Percentiles rank a stretch among this genome's conserved stretches.
These are phyloP conservation scores for Tetraodon nigroviridis DNA, from an alignment of 2,113 vertebrate genomes.

Conservation along the genomic window DNA sequence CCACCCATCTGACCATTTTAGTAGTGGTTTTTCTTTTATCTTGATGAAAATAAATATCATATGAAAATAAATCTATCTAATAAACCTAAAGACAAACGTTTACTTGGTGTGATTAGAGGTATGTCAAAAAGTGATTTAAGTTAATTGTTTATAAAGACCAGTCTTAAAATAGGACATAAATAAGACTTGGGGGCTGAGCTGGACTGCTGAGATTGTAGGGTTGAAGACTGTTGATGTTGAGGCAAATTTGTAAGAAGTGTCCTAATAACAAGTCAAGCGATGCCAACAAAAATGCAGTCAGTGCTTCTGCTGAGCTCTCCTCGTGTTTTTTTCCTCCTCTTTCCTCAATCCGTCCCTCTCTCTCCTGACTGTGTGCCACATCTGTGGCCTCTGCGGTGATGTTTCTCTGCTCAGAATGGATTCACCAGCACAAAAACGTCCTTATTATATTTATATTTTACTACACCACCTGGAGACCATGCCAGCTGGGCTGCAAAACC, in stretches of 20 bases:
- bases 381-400: slow-evolving; percentile 80
- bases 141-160: slow-evolving; percentile 1
- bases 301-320: slow-evolving; percentile 42
- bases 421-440: slow-evolving; percentile 82
- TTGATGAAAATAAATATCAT: too few relatives aligned
- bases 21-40: too few relatives aligned
- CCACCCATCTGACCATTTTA: too few relatives aligned
- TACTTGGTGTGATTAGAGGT: too few relatives aligned
- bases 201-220: slow-evolving; percentile 22
- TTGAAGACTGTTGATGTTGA: slow-evolving; percentile 31
- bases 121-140: background rate
- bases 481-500: slow-evolving; percentile 73
- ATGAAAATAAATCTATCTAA: too few relatives aligned
- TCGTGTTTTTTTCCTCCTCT: slow-evolving; percentile 52
- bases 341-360: slow-evolving; percentile 35
- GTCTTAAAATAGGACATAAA: slow-evolving; percentile 25
- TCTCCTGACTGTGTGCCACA: slow-evolving; percentile 74
- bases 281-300: slow-evolving; percentile 59
- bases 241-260: slow-evolving; percentile 43
- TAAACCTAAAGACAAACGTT: too few relatives aligned
- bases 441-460: slow-evolving; percentile 88
- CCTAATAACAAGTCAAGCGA: slow-evolving; percentile 54
- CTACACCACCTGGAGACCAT: slow-evolving; percentile 75
- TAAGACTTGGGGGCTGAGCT: slow-evolving; percentile 27
- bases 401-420: slow-evolving; percentile 84